Evolutionary conservation across 2,797 vertebrate genomes (phyloP), one percentile per base, ranked within the genome.

Genomic region (Cuculus canorus): DNA sequence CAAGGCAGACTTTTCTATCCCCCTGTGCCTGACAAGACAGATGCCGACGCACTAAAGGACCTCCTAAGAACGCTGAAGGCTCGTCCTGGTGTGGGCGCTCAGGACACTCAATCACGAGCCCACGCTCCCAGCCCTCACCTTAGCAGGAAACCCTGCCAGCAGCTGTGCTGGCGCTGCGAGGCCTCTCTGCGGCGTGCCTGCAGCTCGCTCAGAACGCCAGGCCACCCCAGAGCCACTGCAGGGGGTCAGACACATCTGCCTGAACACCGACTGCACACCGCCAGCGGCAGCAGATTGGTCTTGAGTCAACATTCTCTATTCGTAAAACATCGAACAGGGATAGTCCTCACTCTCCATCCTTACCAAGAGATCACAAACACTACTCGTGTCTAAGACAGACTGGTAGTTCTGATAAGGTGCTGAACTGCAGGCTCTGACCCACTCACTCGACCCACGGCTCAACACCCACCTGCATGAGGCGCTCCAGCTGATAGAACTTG

Each of bases 401-500:
- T 10, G 30, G 15, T 37, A 6, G 71, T 53, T 64, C 47, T 48
- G 47, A 12, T 10, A 48, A 48, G 21, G 22, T 11, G 47, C 37
- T 14, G 43, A 35, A 1, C 0, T 25, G 53, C 61, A 39, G 50
- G 25, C 33, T 70, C 24, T 1, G 30, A 5, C 7, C n/a, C 4
- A 0, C 22, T 52, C 63, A 5, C 12, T 30, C 61, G 28, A 35
- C 7, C 0, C 5, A 7, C 3, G 0, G 5, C 3, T 11, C 39
- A 59, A 12, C 28, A 43, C 95, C 91, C 61, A 99, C 99, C 99
- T 99, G 99, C 99, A 99, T 99, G 95, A 99, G 98, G 92, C 98
- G 98, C 97, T 99, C 99, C 96, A 99, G 98, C 91, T 99, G 99
- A 95, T 99, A 99, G 98, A 99, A 99, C 96, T 99, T 99, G 99